Conservation (phyloP, 2,888 invertebrate species). For the Melanophora roralis region DNA sequence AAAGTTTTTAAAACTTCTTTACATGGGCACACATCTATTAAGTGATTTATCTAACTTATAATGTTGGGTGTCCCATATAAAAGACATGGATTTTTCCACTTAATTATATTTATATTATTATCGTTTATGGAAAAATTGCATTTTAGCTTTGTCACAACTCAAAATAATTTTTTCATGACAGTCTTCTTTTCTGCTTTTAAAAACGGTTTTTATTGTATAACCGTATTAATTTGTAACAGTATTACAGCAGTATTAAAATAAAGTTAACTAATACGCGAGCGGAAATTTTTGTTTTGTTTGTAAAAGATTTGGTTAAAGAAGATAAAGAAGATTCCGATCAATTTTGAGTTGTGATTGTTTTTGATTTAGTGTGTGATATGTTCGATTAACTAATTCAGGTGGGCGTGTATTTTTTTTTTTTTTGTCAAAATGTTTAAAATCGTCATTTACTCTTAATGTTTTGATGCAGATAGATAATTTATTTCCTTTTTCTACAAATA, state of each 20-base stretch:
- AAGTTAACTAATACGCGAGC: no score
- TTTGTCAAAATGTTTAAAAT: constrained; percentile 12
- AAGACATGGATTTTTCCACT: not conserved
- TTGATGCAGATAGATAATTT: not conserved
- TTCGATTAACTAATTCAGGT: not conserved
- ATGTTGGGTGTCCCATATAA: not conserved
- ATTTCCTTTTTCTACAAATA: not conserved
- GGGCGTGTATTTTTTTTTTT: not conserved
- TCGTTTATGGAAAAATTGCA: not conserved
- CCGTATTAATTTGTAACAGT: no score
- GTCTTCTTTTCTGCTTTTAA: constrained; percentile 22
- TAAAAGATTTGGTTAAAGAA: no score
- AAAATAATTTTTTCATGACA: constrained; percentile 12
- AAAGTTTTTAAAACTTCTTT: not conserved
- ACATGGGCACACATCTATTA: not conserved
- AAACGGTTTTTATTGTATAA: no score
- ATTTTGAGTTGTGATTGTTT: no score
- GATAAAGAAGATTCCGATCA: no score
- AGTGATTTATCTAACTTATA: not conserved
- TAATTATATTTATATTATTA: not conserved
- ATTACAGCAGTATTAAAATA: no score
- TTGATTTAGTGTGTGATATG: no score
- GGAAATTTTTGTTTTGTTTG: no score
- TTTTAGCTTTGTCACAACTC: not conserved
- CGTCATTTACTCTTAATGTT: not conserved